Percentiles rank a stretch among this genome's conserved stretches.
These are phyloP conservation scores for Camelus dromedarius DNA, from an alignment of 2,113 vertebrate species.

Conservation along the genomic window DNA sequence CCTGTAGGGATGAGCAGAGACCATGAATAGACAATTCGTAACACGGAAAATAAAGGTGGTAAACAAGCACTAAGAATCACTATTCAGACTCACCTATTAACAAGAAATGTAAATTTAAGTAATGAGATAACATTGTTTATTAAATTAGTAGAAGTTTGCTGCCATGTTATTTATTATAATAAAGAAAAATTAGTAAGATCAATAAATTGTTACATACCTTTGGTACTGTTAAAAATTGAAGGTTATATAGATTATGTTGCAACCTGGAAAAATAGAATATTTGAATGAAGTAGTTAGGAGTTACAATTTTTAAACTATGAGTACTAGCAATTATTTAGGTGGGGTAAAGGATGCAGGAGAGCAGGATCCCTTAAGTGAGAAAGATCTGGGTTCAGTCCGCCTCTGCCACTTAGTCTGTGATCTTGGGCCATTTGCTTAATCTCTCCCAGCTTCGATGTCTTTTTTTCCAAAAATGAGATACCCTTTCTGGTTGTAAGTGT, in stretches of 20 bases:
- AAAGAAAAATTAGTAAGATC: conserved; percentile 16
- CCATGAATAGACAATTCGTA: not conserved
- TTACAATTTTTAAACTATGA: not conserved
- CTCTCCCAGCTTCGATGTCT: not conserved
- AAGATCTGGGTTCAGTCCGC: not conserved
- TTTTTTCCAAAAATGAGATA: not conserved
- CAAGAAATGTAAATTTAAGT: not conserved
- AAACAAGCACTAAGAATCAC: not conserved
- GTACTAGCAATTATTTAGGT: not conserved
- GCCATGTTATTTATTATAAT: not conserved
- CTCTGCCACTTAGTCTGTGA: not conserved
- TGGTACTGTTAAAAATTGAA: conserved; percentile 22
- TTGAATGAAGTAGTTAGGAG: not conserved
- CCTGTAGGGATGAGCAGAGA: not conserved
- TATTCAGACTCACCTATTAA: not conserved
- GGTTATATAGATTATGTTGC: conserved; percentile 12
- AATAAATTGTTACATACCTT: not conserved
- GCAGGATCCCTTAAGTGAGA: not conserved
- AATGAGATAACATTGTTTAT: not conserved
- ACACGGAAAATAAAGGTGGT: not conserved
- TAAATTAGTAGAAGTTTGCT: not conserved
- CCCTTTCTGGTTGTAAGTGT: not conserved
- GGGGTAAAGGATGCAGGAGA: not conserved
- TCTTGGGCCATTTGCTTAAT: not conserved
- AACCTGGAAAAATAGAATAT: not conserved